Evolutionary conservation across 2,797 vertebrate species (phyloP), one percentile per base, ranked within the genome.

Genomic region (Leucoraja ocellata): DNA sequence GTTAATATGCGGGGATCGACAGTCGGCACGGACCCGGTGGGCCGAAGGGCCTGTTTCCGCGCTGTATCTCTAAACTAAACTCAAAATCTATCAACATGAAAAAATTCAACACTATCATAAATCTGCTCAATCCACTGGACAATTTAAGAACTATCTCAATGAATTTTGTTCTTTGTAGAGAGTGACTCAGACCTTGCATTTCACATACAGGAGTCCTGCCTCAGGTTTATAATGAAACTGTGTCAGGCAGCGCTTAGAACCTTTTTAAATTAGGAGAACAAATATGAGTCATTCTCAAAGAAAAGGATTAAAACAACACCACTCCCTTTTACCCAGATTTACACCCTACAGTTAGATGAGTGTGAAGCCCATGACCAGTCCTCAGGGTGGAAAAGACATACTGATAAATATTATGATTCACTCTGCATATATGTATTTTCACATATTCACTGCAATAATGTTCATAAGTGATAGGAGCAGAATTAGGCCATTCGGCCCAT

Each of bases 121-220:
- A 88, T 16, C 54, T 65, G n/a, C 68, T 68, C n/a, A 36, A 68
- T 88, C 63, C 32, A n/a, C n/a, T 21, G 61, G 84, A 68, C 65
- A 63, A 68, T 68, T 68, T 88, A 36, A 21, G 1, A 68, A 88
- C 21, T 9, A 9, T 68, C 7, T 10, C n/a, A 36, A 1, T n/a
- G 4, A 16, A 68, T 9, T 9, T 11, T 21, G n/a, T 36, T 68
- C 21, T 36, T 14, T 36, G 39, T 10, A 68, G n/a, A 88, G 18
- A 10, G n/a, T 68, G 84, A 88, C 61, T 88, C 84, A 88, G 16
- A 68, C n/a, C 63, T 88, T 88, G 84, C 65, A 68, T 36, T 68
- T n/a, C 21, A 88, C n/a, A 36, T 36, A 7, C 0, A 21, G 63
- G 13, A 32, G 23, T 14, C 84, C 28, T 36, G 65, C n/a, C 84